These are phyloP conservation scores for Noctua janthina DNA, from an alignment of 2,888 invertebrate species.

Conservation along the genomic window DNA sequence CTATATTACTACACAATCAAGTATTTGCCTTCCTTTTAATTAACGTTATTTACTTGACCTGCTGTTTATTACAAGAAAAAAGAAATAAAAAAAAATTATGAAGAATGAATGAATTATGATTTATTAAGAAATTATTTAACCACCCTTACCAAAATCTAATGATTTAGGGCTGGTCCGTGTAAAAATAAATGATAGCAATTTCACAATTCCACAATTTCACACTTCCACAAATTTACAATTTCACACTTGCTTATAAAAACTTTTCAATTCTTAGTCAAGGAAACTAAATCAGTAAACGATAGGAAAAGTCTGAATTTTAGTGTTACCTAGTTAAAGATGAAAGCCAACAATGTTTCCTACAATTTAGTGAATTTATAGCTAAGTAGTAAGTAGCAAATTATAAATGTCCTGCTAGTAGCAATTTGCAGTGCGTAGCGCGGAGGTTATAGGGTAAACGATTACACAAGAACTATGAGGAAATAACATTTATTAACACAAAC, in stretches of 20 bases:
- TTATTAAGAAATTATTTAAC: neutral
- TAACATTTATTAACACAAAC: conserved; percentile 29
- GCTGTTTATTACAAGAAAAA: no score
- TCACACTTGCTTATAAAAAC: neutral
- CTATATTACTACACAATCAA: no score
- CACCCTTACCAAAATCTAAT: neutral
- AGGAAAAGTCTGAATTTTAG: neutral
- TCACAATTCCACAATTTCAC: neutral
- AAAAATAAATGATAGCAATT: neutral
- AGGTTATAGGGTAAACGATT: conserved; percentile 37
- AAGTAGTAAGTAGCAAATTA: conserved; percentile 15
- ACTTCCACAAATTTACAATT: neutral
- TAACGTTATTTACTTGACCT: no score
- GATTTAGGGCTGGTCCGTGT: neutral
- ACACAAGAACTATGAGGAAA: conserved; percentile 41
- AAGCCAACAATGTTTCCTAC: neutral
- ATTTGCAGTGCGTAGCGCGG: conserved; percentile 34
- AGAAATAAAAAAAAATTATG: no score
- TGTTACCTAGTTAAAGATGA: neutral
- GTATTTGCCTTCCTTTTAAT: no score
- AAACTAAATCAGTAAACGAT: neutral
- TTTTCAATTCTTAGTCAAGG: neutral
- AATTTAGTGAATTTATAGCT: neutral
- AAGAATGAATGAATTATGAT: no score
- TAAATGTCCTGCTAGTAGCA: conserved; percentile 35